phyloP scores from a whole-genome alignment of 2,888 invertebrate genomes.

The Flabesymbios commensalis region DNA sequence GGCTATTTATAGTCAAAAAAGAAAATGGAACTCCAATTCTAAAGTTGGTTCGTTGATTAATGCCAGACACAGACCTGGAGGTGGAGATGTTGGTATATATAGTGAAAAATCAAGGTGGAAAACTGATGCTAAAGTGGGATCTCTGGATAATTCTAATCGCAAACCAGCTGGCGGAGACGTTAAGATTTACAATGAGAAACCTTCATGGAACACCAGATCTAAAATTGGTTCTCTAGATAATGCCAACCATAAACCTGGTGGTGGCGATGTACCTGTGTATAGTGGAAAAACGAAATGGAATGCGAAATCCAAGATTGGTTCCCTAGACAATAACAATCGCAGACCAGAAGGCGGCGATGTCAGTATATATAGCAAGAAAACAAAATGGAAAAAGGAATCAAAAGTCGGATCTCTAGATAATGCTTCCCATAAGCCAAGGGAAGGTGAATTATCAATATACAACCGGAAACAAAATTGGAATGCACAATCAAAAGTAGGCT shows the following conservation, averaged over 20 bases:
- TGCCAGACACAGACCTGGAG: constrained; percentile 24
- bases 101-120: constrained; percentile 25
- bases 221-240: no score
- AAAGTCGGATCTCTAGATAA: background rate
- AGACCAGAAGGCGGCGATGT: constrained; percentile 31
- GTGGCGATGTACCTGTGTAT: background rate
- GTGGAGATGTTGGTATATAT: constrained; percentile 22
- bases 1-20: constrained; percentile 16
- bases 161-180: constrained; percentile 25
- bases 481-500: constrained; percentile 6
- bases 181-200: no score
- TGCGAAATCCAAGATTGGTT: constrained; percentile 32
- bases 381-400: constrained; percentile 1
- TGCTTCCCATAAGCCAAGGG: background rate
- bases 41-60: constrained; percentile 34
- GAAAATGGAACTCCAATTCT: constrained; percentile 26
- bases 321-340: constrained; percentile 30
- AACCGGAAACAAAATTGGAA: constrained; percentile 11
- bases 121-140: constrained; percentile 29
- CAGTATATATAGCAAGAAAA: background rate
- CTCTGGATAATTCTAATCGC: constrained; percentile 28
- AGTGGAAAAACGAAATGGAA: constrained; percentile 27
- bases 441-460: background rate
- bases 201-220: no score
- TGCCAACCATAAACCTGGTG: no score